phyloP scores from a whole-genome alignment of 2,113 vertebrate species.

The Prionailurus bengalensis region DNA sequence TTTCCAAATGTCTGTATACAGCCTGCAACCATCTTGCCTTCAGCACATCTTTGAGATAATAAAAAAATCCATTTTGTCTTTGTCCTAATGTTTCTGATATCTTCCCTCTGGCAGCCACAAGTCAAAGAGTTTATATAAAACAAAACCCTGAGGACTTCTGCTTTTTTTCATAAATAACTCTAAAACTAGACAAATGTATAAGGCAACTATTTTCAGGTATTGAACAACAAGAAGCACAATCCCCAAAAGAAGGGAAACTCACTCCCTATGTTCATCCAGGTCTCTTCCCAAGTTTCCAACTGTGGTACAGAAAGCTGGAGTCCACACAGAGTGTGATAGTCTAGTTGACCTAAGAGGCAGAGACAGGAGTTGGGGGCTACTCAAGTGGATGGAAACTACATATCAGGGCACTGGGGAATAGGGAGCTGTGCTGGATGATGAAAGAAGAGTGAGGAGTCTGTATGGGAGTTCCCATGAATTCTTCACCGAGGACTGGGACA shows the following conservation, averaged over 20 bases:
- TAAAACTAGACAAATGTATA: neutral
- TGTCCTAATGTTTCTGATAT: neutral
- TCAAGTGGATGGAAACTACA: neutral
- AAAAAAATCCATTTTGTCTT: neutral
- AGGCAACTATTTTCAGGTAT: constrained; percentile 31
- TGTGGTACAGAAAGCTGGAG: neutral
- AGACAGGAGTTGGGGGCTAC: neutral
- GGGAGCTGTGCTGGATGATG: neutral
- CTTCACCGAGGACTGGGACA: neutral
- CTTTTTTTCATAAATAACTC: constrained; percentile 52
- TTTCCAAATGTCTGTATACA: neutral
- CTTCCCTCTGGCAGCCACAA: neutral
- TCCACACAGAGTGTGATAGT: neutral
- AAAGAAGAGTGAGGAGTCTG: neutral
- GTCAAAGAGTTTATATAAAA: constrained; percentile 53
- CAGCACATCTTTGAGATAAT: neutral
- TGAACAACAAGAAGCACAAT: neutral
- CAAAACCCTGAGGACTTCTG: constrained; percentile 11
- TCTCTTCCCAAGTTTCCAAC: neutral
- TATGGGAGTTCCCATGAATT: neutral
- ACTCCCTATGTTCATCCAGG: neutral
- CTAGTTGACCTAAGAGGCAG: neutral
- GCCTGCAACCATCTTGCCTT: constrained; percentile 36
- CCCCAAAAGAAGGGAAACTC: neutral
- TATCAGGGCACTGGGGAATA: neutral